Evolutionary conservation across 2,797 vertebrate genomes (phyloP).

Genomic region (Parotocinclus haroldoi): DNA sequence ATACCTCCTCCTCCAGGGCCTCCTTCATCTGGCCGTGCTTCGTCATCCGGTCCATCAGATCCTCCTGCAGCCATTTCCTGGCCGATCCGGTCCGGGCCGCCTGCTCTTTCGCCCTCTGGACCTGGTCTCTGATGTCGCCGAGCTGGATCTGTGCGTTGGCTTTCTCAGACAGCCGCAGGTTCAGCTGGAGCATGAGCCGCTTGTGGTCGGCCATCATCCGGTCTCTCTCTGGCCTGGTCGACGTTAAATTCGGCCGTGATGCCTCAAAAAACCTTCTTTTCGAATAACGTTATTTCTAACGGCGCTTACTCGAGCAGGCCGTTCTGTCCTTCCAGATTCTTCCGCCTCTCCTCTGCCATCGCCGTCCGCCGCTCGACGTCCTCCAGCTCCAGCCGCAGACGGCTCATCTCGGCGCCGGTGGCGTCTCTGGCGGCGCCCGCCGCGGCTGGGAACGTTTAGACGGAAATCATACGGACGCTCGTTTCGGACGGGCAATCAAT

Average conservation of each 20-base stretch:
- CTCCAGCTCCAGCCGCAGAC: constrained; percentile 59
- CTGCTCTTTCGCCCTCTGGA: constrained; percentile 54
- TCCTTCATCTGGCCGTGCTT: constrained; percentile 48
- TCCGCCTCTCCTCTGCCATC: constrained; percentile 49
- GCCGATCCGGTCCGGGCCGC: constrained; percentile 6
- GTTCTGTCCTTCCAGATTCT: constrained; percentile 55
- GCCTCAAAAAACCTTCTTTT: background rate
- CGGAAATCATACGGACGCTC: no score
- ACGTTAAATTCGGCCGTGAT: background rate
- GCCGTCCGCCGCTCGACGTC: constrained; percentile 37
- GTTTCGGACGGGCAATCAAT: no score
- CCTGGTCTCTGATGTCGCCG: constrained; percentile 54
- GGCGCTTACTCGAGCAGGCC: constrained; percentile 52
- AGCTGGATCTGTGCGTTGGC: constrained; percentile 55
- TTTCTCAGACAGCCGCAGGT: constrained; percentile 63
- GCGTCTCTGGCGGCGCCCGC: constrained; percentile 62
- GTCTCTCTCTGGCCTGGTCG: constrained; percentile 56
- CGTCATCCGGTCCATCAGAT: constrained; percentile 51
- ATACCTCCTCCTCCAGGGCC: constrained; percentile 45
- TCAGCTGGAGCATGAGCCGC: constrained; percentile 57
- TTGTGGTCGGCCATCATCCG: constrained; percentile 43
- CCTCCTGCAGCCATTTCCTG: constrained; percentile 44
- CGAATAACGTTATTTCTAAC: background rate
- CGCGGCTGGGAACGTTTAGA: constrained; percentile 54
- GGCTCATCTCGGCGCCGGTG: constrained; percentile 57